Conservation (phyloP, 2,888 invertebrate species). For the Epistrophe eligans region DNA sequence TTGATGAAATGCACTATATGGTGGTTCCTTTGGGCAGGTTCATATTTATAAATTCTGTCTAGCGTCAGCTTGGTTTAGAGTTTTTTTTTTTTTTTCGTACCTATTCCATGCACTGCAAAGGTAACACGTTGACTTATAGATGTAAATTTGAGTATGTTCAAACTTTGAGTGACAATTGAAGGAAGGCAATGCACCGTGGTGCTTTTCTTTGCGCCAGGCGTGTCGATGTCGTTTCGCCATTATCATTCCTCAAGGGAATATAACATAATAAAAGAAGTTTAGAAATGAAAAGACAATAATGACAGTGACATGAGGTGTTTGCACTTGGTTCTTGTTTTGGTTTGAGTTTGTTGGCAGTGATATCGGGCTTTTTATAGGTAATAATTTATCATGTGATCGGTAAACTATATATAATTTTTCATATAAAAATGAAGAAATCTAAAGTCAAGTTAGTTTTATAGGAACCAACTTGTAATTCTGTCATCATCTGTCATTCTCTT, state of each 20-base stretch:
- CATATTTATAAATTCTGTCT: conserved; percentile 23
- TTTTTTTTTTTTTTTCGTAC: conserved; percentile 8
- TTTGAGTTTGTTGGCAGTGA: conserved; percentile 23
- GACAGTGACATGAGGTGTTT: conserved; percentile 59
- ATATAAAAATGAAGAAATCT: no score
- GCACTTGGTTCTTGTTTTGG: conserved; percentile 66
- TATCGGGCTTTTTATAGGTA: neutral
- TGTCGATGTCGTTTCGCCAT: neutral
- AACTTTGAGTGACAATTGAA: conserved; percentile 46
- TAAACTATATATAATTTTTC: no score
- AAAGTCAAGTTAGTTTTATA: no score
- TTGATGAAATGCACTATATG: conserved; percentile 51
- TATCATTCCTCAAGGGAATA: neutral
- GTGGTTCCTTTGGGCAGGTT: conserved; percentile 41
- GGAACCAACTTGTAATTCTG: no score
- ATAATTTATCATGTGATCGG: no score
- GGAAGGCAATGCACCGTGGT: conserved; percentile 12
- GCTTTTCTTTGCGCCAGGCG: conserved; percentile 3
- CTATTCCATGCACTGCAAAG: conserved; percentile 20
- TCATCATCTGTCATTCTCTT: no score
- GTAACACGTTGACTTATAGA: conserved; percentile 24
- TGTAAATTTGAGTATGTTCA: conserved; percentile 34
- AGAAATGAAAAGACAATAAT: conserved; percentile 33
- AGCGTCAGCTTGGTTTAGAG: conserved; percentile 31
- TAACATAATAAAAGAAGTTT: conserved; percentile 4